phyloP scores from a whole-genome alignment of 1,140 invertebrate species.

The Leptopilina clavipes region DNA sequence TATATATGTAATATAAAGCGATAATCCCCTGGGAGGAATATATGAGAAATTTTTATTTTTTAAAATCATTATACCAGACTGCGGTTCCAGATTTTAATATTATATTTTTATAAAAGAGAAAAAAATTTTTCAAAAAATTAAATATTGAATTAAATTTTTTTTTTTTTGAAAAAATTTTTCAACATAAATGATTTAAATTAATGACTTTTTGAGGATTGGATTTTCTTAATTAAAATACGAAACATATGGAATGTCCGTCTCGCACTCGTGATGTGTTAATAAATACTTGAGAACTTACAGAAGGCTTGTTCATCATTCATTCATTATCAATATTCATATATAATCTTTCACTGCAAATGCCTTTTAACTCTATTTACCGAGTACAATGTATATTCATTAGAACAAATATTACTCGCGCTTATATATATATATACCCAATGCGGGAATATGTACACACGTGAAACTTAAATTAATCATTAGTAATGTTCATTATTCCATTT shows the following conservation, averaged over 20 bases:
- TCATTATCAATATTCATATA: not conserved
- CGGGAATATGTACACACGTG: not conserved
- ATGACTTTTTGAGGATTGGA: too few species aligned
- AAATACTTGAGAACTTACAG: not conserved
- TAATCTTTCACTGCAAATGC: not conserved
- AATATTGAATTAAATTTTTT: too few species aligned
- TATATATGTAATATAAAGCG: too few species aligned
- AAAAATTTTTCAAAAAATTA: too few species aligned
- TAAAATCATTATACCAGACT: too few species aligned
- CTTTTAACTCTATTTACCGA: not conserved
- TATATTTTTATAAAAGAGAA: too few species aligned
- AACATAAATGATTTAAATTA: too few species aligned
- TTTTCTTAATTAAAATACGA: too few species aligned
- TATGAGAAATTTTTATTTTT: not conserved
- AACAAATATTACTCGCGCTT: slow-evolving; percentile 20
- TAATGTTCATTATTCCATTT: slow-evolving; percentile 17
- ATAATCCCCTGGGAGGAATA: too few species aligned
- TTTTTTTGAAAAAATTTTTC: too few species aligned
- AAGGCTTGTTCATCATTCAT: not conserved
- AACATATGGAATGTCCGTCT: not conserved
- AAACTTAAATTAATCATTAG: not conserved
- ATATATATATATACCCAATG: not conserved
- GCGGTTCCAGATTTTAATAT: too few species aligned
- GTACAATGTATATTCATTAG: not conserved
- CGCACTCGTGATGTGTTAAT: too few species aligned